These are phyloP conservation scores for Bedellia somnulentella DNA, from an alignment of 2,888 invertebrate genomes.

Conservation along the genomic window DNA sequence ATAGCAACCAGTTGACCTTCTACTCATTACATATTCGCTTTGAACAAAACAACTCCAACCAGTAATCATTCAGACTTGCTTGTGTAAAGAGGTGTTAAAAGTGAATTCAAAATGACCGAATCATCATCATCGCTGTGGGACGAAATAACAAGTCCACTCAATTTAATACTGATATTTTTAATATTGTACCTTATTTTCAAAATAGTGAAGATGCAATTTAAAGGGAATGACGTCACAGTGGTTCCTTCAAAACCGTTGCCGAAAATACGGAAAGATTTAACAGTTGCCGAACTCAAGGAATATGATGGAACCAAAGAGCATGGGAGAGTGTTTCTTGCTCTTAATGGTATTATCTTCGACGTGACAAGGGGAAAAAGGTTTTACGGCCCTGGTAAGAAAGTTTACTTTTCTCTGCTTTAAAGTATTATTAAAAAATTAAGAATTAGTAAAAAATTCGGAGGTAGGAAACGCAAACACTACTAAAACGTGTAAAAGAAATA, in stretches of 20 bases:
- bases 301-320: conserved; percentile 84
- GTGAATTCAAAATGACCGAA: too few relatives aligned
- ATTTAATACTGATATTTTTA: conserved; percentile 33
- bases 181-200: conserved; percentile 64
- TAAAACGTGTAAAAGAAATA: too few relatives aligned
- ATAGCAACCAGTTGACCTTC: too few relatives aligned
- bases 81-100: too few relatives aligned
- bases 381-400: conserved; percentile 93
- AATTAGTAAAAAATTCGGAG: too few relatives aligned
- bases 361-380: conserved; percentile 87
- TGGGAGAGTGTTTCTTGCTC: conserved; percentile 87
- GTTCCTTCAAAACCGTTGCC: conserved; percentile 64
- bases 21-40: too few relatives aligned
- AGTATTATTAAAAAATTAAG: too few relatives aligned
- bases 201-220: conserved; percentile 57
- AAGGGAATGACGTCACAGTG: conserved; percentile 28
- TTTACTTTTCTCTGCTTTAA: too few relatives aligned
- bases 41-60: too few relatives aligned
- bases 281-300: conserved; percentile 80
- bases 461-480: too few relatives aligned
- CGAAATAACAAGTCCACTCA: conserved; percentile 43
- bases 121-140: too few relatives aligned
- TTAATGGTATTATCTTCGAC: conserved; percentile 93
- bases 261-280: conserved; percentile 86
- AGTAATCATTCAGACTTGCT: too few relatives aligned